Base-by-base conservation (phyloP, 2,797 vertebrate genomes). In the Trichosurus vulpecula region DNA sequence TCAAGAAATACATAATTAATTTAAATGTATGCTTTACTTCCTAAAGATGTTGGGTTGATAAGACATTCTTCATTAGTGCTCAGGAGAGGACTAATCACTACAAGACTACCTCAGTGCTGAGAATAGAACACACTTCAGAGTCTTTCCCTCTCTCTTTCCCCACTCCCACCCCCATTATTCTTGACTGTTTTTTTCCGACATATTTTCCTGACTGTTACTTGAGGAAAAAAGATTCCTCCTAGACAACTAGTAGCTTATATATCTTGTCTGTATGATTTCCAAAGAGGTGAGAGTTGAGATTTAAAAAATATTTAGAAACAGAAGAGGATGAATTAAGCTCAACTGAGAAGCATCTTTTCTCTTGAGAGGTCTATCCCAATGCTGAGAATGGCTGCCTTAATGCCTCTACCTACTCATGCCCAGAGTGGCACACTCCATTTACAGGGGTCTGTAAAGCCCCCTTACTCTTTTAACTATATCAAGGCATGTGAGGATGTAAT, bases 381-480 rank as follows among this genome's bases (percentile, higher is more conserved):
- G 3, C 22, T 87, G 25, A 87, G 41, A 29, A 87, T 10, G 51
- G 25, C 3, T 87, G 25, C 41, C n/a, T 87, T 51, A 9, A 10
- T 87, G 19, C 51, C 41, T 81, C 6, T 87, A 25, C 74, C 22
- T 22, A 87, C 31, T 51, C 25, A 4, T 25, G n/a, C n/a, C n/a
- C 47, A n/a, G n/a, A 35, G 74, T 27, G 41, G 41, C 3, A 27
- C 41, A 87, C 13, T 51, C 25, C 22, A 47, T 31, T 96, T 54
- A 91, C 11, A 92, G 53, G n/a, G 58, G 94, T 61, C 90, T 94
- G n/a, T 92, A 54, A 51, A 47, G 41, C 41, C 9, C 41, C 6
- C 56, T 90, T 91, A 93, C 61, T 87, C 29, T 90, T 41, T 87
- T 95, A 2, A 94, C 31, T 93, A 61, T 57, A 29, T 51, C 29